A percentile compares a stretch with the other conserved stretches of the same genome.
phyloP scores from a whole-genome alignment of 2,888 invertebrate genomes.

The Tiliacea aurago region DNA sequence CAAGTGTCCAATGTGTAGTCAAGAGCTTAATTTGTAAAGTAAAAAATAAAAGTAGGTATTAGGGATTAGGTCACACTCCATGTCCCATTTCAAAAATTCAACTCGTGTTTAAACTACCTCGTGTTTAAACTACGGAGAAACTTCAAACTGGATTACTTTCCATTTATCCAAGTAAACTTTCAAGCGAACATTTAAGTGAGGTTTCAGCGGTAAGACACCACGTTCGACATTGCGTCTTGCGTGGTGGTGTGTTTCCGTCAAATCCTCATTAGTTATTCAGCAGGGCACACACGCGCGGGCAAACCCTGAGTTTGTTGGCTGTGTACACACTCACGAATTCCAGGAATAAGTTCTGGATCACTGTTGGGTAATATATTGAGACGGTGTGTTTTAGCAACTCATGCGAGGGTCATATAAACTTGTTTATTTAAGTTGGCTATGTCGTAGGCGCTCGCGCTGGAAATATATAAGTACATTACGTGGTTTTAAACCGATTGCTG shows the following conservation, averaged over 20 bases:
- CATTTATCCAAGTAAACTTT: conserved; percentile 10
- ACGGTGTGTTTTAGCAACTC: conserved; percentile 14
- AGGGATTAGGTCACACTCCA: neutral
- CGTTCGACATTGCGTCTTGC: conserved; percentile 14
- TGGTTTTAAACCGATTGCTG: too few species aligned
- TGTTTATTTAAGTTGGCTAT: conserved; percentile 11
- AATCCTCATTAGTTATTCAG: conserved; percentile 51
- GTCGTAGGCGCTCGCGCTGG: neutral
- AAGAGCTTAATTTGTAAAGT: neutral
- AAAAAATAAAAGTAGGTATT: neutral
- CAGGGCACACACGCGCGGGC: conserved; percentile 36
- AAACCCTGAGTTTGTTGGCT: conserved; percentile 18
- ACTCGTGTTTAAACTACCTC: neutral
- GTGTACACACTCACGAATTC: conserved; percentile 39
- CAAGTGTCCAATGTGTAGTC: neutral
- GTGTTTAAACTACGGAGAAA: neutral
- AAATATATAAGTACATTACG: neutral
- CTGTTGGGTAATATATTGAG: conserved; percentile 17
- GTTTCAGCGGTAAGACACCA: conserved; percentile 27
- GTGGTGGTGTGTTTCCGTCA: conserved; percentile 16
- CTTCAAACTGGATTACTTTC: conserved; percentile 13
- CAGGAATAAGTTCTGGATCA: conserved; percentile 36
- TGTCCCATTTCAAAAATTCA: conserved; percentile 6
- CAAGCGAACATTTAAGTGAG: conserved; percentile 12
- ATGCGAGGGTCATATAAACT: neutral